Evolutionary conservation across 2,113 vertebrate species (phyloP).

Genomic region (Ammospiza caudacuta): DNA sequence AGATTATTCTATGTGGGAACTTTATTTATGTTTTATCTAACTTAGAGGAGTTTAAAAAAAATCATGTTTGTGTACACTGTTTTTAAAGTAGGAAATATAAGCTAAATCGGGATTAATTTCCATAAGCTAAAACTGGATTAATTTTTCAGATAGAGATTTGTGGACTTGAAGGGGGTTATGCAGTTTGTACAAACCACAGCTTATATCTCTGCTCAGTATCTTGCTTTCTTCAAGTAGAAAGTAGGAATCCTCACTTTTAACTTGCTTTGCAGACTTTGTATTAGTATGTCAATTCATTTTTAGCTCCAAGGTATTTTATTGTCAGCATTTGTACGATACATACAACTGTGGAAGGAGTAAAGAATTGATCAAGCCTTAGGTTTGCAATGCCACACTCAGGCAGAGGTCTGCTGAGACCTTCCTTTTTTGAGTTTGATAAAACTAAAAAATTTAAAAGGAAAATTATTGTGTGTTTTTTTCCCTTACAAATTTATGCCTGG

Average conservation of each 20-base stretch:
- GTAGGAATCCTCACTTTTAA: not conserved
- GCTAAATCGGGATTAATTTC: conserved; percentile 6
- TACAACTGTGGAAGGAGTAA: not conserved
- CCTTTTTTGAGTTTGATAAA: not conserved
- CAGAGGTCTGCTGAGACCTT: not conserved
- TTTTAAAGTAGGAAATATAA: not conserved
- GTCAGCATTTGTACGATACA: not conserved
- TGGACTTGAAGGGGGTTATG: not conserved
- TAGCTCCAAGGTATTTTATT: not conserved
- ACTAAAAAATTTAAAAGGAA: not conserved
- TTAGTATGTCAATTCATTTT: not conserved
- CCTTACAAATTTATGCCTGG: not conserved
- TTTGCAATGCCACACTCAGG: not conserved
- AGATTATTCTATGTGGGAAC: not conserved
- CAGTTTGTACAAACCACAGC: not conserved
- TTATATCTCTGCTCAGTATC: not conserved
- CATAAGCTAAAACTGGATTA: not conserved
- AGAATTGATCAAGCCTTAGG: not conserved
- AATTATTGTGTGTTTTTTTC: not conserved
- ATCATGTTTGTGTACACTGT: not conserved
- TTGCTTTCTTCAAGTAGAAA: not conserved
- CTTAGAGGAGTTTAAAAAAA: not conserved
- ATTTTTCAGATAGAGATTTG: conserved; percentile 11
- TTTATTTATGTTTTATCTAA: conserved; percentile 1
- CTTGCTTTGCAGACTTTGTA: not conserved